Percentiles rank a stretch among this genome's conserved stretches.
Evolutionary conservation across 1,140 invertebrate genomes (phyloP).

Genomic region (Andrena cerasifolii): DNA sequence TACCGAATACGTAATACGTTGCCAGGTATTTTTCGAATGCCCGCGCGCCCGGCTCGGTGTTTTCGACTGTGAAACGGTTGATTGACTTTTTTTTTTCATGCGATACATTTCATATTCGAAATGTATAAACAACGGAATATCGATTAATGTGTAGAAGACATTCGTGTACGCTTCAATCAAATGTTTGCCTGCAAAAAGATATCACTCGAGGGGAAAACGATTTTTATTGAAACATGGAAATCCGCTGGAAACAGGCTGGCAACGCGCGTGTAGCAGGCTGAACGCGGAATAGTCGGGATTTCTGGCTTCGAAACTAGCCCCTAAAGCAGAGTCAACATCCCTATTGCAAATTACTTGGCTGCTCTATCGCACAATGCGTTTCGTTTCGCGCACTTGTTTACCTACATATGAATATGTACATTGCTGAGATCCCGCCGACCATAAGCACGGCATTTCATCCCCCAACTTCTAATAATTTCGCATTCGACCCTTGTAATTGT

Average conservation of each 20-base stretch:
- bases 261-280: background rate
- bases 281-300: background rate
- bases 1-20: background rate
- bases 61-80: no score
- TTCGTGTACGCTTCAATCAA: no score
- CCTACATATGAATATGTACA: conserved; percentile 40
- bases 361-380: conserved; percentile 2
- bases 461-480: conserved; percentile 12
- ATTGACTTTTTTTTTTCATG: no score
- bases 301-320: background rate
- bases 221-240: no score
- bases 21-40: background rate
- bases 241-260: no score
- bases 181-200: no score
- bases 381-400: conserved; percentile 25
- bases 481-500: background rate
- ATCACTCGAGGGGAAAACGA: no score
- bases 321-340: conserved; percentile 27
- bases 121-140: no score
- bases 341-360: conserved; percentile 38
- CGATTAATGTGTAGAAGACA: no score
- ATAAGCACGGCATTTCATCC: background rate
- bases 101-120: no score
- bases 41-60: no score
- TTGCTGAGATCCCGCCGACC: background rate